Base-by-base conservation (phyloP, 2,888 invertebrate species). In the Drosophila algonquin region DNA sequence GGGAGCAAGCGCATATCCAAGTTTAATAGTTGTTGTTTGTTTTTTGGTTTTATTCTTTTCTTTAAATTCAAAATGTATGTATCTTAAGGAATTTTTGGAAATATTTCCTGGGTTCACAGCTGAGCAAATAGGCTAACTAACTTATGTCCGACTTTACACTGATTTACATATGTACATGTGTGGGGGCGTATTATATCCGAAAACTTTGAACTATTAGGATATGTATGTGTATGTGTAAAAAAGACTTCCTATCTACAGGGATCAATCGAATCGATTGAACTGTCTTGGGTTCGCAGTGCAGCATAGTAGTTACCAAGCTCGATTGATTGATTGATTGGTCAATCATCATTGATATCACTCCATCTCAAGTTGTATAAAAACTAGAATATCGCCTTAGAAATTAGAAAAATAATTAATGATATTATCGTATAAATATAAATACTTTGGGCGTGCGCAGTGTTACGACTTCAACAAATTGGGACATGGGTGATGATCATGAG, bases 401-500 rank as follows among this genome's bases (percentile, higher is more conserved):
- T 59, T 24, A 59, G 54, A 54, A 58, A 63, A 60, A 52, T 30
- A 35, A 24, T 16, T 76, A 58, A n/a, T 7, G 47, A 52, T 48
- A 57, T 53, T 56, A 63, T 69, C 35, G 16, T 73, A 46, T 58
- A 40, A 6, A n/a, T 40, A 63, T 60, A 82, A 83, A 83, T 83
- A 83, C 83, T 83, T 83, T 83, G 83, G 88, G 88, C 74, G 71
- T 88, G 86, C 65, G 82, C 88, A 76, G 70, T 40, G 40, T 67
- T 80, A 64, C 60, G 48, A 65, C 63, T 60, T 80, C 45, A 65
- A 68, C 60, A 65, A 70, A 63, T 62, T 58, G 14, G 63, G 64
- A 61, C 57, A 51, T 21, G 51, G 18, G 32, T 52, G 32, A 44
- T 50, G 55, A 40, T 40, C 40, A 14, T 14, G 14, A 14, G 14